A percentile compares a stretch with the other conserved stretches of the same genome.
Conservation (phyloP, 2,888 invertebrate genomes). For the Rhabditoides inermis region DNA sequence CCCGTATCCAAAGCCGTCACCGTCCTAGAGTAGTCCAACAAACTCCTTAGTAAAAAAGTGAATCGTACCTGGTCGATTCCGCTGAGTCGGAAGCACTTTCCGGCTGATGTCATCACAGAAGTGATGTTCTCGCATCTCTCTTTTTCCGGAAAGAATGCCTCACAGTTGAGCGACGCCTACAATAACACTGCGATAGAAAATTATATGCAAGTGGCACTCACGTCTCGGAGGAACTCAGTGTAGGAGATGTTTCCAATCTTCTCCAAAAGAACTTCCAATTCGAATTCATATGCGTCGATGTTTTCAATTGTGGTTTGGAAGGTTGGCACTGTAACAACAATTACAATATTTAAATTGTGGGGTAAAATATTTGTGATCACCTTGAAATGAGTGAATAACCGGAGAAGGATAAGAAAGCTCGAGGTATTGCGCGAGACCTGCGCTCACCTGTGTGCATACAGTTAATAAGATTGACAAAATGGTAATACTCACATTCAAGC, state of each 20-base stretch:
- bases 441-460: no score
- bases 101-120: slow-evolving; percentile 39
- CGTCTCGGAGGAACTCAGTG: slow-evolving; percentile 26
- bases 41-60: no score
- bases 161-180: slow-evolving; percentile 27
- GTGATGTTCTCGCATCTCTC: slow-evolving; percentile 26
- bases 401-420: slow-evolving; percentile 40
- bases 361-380: slow-evolving; percentile 1
- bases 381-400: slow-evolving; percentile 26
- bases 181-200: background rate
- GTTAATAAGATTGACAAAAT: no score
- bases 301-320: slow-evolving; percentile 9
- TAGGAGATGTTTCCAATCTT: slow-evolving; percentile 28
- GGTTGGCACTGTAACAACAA: background rate
- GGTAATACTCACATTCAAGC: slow-evolving; percentile 40
- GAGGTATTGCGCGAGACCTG: slow-evolving; percentile 40
- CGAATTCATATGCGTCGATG: slow-evolving; percentile 20
- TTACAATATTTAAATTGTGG: slow-evolving; percentile 1
- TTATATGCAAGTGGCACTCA: slow-evolving; percentile 1
- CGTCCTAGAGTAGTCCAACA: slow-evolving; percentile 13
- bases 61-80: slow-evolving; percentile 30
- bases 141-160: slow-evolving; percentile 31
- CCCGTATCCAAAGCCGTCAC: slow-evolving; percentile 39
- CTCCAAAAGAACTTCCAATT: slow-evolving; percentile 20
- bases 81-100: slow-evolving; percentile 40